These are phyloP conservation scores for Pecten maximus DNA, from an alignment of 2,888 invertebrate species.

Conservation along the genomic window DNA sequence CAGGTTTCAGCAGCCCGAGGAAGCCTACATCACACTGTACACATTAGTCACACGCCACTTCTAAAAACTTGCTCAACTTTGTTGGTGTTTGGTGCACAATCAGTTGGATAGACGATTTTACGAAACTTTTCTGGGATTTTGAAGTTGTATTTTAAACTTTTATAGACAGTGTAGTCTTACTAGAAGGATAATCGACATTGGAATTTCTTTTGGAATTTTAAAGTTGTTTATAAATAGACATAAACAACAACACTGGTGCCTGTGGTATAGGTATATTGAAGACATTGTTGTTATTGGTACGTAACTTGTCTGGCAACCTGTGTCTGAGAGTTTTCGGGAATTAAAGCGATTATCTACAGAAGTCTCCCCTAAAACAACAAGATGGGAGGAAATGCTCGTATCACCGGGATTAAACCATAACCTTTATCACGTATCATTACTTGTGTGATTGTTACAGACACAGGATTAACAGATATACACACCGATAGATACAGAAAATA, in stretches of 20 bases:
- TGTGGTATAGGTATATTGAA: neutral
- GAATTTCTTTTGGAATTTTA: neutral
- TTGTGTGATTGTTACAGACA: neutral
- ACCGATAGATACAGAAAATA: neutral
- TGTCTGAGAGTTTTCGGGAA: neutral
- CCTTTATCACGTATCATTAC: neutral
- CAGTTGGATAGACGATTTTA: neutral
- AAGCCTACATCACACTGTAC: neutral
- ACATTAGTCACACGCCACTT: neutral
- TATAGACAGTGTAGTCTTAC: neutral
- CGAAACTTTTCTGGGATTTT: neutral
- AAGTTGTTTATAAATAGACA: conserved; percentile 14
- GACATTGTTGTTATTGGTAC: neutral
- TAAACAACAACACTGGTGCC: conserved; percentile 22
- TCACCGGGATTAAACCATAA: neutral
- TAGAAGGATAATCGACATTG: neutral
- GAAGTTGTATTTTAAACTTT: neutral
- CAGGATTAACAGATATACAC: neutral
- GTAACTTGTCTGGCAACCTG: neutral
- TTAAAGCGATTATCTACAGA: neutral
- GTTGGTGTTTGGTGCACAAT: conserved; percentile 13
- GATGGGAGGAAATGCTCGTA: neutral
- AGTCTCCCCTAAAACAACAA: neutral
- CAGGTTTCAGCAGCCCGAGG: neutral
- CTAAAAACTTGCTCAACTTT: conserved; percentile 29